Base-by-base conservation (phyloP, 2,797 vertebrate species). In the Babyrousa celebensis region DNA sequence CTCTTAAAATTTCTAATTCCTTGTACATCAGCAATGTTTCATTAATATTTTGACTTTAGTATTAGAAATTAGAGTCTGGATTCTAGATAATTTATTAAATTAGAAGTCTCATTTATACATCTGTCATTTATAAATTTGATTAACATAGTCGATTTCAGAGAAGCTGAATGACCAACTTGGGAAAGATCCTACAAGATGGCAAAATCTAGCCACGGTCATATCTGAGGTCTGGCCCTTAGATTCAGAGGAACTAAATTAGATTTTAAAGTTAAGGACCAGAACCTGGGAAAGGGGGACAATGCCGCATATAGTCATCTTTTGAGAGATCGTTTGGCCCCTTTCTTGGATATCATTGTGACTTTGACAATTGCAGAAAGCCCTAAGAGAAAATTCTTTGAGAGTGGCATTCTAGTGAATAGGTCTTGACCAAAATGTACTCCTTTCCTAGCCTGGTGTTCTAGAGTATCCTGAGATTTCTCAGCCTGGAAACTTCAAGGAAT, bases 41-140 rank as follows among this genome's bases (percentile, higher is more conserved):
- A 89, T 85, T 96, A 89, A 85, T 88, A 96, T 70, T 89, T 97
- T 60, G 17, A 93, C 43, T 77, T 92, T 80, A n/a, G 63, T 75
- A 75, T 88, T 18, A 94, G 54, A 88, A 95, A 36, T 65, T 43
- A 52, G 25, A 32, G 12, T 86, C 54, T 94, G 43, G 27, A 89
- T 90, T 95, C 18, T 79, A 96, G 78, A 63, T 3, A 89, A 70
- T 1, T 85, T 92, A 83, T 93, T 93, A 86, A 62, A 62, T 67
- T 85, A 20, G 18, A 92, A 92, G 9, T 85, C 40, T 95, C 74
- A 78, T 70, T 36, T 91, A 75, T n/a, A 54, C 27, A 36, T 65
- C 43, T 48, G 18, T 94, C 58, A 83, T 95, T 62, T 71, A 77
- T 82, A 95, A 63, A 65, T 65, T 48, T 86, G 16, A 93, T 54